Evolutionary conservation across 2,797 vertebrate species (phyloP), one percentile per base, ranked within the genome.

Genomic region (Carcharodon carcharias): DNA sequence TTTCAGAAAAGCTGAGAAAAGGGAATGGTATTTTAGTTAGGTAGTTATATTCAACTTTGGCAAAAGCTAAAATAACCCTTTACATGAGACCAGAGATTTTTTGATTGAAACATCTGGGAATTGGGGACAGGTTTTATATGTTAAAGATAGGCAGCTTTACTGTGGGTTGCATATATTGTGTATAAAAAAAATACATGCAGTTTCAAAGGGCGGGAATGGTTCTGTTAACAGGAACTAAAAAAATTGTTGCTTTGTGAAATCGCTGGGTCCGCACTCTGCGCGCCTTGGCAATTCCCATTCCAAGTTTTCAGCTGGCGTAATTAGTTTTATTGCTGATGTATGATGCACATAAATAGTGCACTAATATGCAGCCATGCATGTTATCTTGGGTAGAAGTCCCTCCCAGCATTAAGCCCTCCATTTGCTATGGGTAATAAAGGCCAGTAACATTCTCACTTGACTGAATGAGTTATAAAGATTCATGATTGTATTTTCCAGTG

Each of bases 1-100:
- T 96, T 96, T 96, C 96, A 96, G 96, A 97, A 96, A 97, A 97
- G 97, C 97, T 94, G 96, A 97, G 97, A 96, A 96, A 96, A 61
- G 96, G 97, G 96, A 97, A 69, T 96, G 94, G 94, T 73, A 95
- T 95, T 95, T 95, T 95, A 95, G 94, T 95, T 95, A 95, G 50
- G 69, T 69, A 77, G 94, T 77, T 77, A 56, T 73, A 77, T 95
- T 56, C 67, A 77, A 45, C 94, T 95, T 93, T 73, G 50, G 69
- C 69, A 56, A 95, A 95, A 95, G 45, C 94, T 95, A 58, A 73
- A 77, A 95, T 95, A 95, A 73, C 56, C 69, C 50, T 95, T 77
- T 95, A 77, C 65, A 77, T 56, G 26, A 73, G 94, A 95, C 31
- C 94, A 73, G 69, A 69, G 40, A 45, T 69, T 58, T 54, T 95